A percentile compares a stretch with the other conserved stretches of the same genome.
These are phyloP conservation scores for Triplophysa tibetana DNA, from an alignment of 2,113 vertebrate genomes.

Conservation along the genomic window DNA sequence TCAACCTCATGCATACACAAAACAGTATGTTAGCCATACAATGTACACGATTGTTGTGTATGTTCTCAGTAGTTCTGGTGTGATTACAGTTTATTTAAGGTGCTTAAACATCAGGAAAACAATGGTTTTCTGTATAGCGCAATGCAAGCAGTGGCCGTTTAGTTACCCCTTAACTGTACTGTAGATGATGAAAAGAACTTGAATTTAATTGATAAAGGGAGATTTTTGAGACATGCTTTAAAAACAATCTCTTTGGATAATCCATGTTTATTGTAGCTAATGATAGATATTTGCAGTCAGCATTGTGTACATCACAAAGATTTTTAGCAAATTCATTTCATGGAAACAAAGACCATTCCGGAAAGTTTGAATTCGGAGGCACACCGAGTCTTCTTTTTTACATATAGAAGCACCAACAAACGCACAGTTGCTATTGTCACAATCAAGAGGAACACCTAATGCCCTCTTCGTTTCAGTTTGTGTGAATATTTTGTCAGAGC, in stretches of 20 bases:
- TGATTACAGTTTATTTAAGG: slow-evolving; percentile 28
- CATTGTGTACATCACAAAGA: background rate
- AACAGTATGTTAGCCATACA: slow-evolving; percentile 6
- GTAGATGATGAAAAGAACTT: slow-evolving; percentile 47
- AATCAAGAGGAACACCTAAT: slow-evolving; percentile 15
- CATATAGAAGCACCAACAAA: too few species aligned
- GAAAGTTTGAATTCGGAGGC: background rate
- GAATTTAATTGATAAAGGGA: slow-evolving; percentile 56
- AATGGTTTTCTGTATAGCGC: background rate
- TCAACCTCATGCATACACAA: slow-evolving; percentile 4
- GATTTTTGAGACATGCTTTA: slow-evolving; percentile 37
- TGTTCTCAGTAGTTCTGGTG: slow-evolving; percentile 30
- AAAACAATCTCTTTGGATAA: slow-evolving; percentile 32
- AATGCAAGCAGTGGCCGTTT: background rate
- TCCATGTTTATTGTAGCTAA: slow-evolving; percentile 28
- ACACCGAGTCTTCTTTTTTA: too few species aligned
- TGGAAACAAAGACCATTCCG: background rate
- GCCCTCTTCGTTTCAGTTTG: slow-evolving; percentile 12
- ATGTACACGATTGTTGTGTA: slow-evolving; percentile 19
- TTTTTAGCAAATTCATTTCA: background rate
- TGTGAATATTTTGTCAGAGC: slow-evolving; percentile 19
- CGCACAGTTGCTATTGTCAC: too few species aligned
- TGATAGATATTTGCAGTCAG: slow-evolving; percentile 20
- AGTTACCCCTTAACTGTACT: background rate
- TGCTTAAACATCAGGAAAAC: slow-evolving; percentile 28